phyloP scores from a whole-genome alignment of 2,113 vertebrate species.

The Aphelocoma coerulescens region DNA sequence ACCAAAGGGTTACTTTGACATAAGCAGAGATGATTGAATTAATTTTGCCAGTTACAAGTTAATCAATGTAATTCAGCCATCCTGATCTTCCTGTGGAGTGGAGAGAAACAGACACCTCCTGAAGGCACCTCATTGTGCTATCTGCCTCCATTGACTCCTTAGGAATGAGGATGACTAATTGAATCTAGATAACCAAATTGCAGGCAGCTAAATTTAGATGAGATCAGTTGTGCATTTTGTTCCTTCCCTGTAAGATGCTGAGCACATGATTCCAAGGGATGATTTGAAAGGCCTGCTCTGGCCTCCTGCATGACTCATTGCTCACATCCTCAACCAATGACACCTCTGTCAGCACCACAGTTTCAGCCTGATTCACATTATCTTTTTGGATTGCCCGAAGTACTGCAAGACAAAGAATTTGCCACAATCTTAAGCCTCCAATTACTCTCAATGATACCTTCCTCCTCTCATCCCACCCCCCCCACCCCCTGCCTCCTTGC shows the following conservation, averaged over 20 bases:
- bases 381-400: background rate
- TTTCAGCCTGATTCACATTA: background rate
- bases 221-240: background rate
- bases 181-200: background rate
- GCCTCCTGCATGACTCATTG: background rate
- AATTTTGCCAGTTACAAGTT: background rate
- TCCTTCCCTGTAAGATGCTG: background rate
- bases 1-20: background rate
- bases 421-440: background rate
- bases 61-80: background rate
- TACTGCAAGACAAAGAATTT: background rate
- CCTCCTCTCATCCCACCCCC: too few relatives aligned
- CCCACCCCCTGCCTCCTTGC: too few relatives aligned
- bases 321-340: accelerated
- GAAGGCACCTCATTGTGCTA: background rate
- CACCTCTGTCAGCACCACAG: background rate
- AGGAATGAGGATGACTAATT: background rate
- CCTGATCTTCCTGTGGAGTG: background rate
- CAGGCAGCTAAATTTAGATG: background rate
- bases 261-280: background rate
- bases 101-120: background rate
- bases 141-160: background rate
- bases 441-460: background rate
- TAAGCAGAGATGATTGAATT: background rate
- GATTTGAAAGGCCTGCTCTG: background rate